These are phyloP conservation scores for Pocillopora verrucosa DNA, from an alignment of 64 coral and sea anemone species.

Conservation along the genomic window DNA sequence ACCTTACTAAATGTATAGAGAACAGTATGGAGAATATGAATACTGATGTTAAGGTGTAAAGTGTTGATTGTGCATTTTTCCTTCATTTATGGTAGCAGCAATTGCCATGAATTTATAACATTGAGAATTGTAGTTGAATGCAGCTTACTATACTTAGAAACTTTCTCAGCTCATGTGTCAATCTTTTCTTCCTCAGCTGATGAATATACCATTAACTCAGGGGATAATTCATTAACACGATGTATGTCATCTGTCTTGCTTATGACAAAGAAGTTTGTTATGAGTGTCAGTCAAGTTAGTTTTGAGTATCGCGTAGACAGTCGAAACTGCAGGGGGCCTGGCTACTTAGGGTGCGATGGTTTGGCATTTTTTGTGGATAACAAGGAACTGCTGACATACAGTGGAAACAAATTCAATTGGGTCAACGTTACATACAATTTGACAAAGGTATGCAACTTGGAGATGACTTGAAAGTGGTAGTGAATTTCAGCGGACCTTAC, in stretches of 20 bases:
- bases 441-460: conserved; percentile 6
- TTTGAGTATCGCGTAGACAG: conserved; percentile 53
- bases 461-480: background rate
- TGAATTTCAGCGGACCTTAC: background rate
- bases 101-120: too few species aligned
- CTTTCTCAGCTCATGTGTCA: background rate
- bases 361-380: conserved; percentile 49
- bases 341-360: conserved; percentile 51
- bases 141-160: background rate
- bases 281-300: background rate
- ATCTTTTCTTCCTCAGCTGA: conserved; percentile 10
- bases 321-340: conserved; percentile 4
- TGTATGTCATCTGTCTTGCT: conserved; percentile 39
- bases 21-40: too few species aligned
- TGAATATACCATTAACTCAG: conserved; percentile 46
- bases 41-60: too few species aligned
- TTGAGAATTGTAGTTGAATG: too few species aligned
- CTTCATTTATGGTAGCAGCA: too few species aligned
- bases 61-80: too few species aligned
- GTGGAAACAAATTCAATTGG: conserved; percentile 49
- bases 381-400: conserved; percentile 1
- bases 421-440: conserved; percentile 3
- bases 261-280: conserved; percentile 49
- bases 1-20: too few species aligned
- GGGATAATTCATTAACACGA: conserved; percentile 49